Evolutionary conservation across 2,113 vertebrate species (phyloP), one percentile per base, ranked within the genome.

Genomic region (Sclerurus mexicanus): DNA sequence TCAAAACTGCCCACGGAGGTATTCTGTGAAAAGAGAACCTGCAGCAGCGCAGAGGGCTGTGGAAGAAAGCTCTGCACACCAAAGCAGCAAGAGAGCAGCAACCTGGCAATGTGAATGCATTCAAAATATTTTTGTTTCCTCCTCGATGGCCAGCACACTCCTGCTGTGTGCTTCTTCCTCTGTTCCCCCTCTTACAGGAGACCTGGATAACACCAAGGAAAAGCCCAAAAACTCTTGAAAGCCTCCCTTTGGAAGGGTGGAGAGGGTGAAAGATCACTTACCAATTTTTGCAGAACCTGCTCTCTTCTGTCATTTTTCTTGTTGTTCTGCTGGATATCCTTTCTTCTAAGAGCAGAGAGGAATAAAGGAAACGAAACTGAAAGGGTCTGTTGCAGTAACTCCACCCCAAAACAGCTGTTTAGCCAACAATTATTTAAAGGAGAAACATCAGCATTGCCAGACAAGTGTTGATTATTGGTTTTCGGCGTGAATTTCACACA

Each of bases 261-360:
- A 55, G 20, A 89, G 20, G 20, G 10, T 71, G 62, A 25, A 92
- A 53, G 24, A 56, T 56, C 13, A 73, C 89, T 86, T 90, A 84
- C 81, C 93, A 95, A 14, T 96, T 96, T 78, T 53, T 80, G 89
- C 92, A 95, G 72, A 94, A 58, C 16, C 12, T 89, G 46, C n/a
- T 91, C 25, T 88, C 68, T 33, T 56, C 78, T 31, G 69, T 30
- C 87, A 95, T 80, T 85, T 79, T 78, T 55, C 50, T 64, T 46
- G 60, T 59, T 63, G 33, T 40, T 75, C 42, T 66, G 40, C 64
- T 83, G 37, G n/a, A 47, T 69, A 78, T 33, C 22, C 44, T 80
- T 84, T 84, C 78, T 39, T 31, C 64, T 33, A 68, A 33, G 21
- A 64, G 40, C 50, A 86, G 40, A 55, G 30, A 46, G 10, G 15